Evolutionary conservation across 2,113 vertebrate species (phyloP), one percentile per base, ranked within the genome.

Genomic region (Micromys minutus): DNA sequence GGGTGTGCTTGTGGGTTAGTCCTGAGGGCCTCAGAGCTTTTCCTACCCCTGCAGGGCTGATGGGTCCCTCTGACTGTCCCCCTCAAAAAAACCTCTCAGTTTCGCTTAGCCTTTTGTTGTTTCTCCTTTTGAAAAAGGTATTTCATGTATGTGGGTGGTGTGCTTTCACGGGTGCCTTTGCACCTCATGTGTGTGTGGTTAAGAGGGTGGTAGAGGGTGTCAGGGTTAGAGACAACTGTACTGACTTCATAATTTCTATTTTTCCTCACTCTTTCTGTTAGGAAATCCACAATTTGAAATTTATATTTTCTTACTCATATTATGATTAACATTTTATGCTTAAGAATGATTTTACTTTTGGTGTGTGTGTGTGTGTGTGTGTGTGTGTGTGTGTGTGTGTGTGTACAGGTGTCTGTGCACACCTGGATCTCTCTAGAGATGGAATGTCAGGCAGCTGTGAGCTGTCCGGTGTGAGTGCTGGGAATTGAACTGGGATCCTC

Each of bases 221-320:
- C 22, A 15, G 52, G 13, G n/a, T 29, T 59, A 29, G 7, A 52
- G 16, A 79, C 7, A 45, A 57, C 10, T 45, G 57, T 1, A 45
- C 72, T 85, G 72, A 72, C 36, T 91, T 92, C 42, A 26, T n/a
- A 31, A 92, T 59, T 7, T 26, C 2, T 76, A 22, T 42, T 89
- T n/a, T 61, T 52, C 39, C 39, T 72, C 26, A 13, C 50, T 76
- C 61, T 81, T 24, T 47, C 24, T 95, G 91, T 55, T 75, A 84
- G 36, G 52, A 91, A 83, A 15, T 79, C 55, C 81, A 67, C 76
- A 50, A 39, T 0, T 0, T 34, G 50, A 69, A 79, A 84, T 52
- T 24, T 79, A 42, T 79, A 22, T 77, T 74, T 93, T 89, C 39
- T 77, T 45, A 71, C 42, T 89, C 61, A 89, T 87, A 83, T 93